phyloP scores from a whole-genome alignment of 37 sponge, comb jelly and placozoan species.

The Mnemiopsis leidyi region DNA sequence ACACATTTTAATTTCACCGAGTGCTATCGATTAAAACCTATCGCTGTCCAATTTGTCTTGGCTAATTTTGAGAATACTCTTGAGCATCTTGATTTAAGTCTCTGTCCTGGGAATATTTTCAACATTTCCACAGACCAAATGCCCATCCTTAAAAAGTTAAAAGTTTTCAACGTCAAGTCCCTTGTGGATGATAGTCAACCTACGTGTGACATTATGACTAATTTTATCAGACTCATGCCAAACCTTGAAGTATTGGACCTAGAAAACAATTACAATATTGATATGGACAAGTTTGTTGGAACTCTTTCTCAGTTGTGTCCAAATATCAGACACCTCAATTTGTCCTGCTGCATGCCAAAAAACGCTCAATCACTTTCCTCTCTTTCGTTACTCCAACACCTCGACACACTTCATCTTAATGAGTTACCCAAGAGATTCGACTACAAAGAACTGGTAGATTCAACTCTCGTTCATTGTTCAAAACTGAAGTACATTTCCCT shows the following conservation, averaged over 20 bases:
- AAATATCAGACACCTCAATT: background rate
- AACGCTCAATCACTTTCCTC: background rate
- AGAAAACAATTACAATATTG: background rate
- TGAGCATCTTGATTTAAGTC: background rate
- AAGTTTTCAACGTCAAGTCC: background rate
- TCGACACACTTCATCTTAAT: slow-evolving; percentile 1
- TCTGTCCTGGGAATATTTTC: background rate
- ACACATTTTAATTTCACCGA: background rate
- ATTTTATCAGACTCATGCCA: slow-evolving; percentile 24
- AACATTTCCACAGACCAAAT: background rate
- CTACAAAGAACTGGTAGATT: background rate
- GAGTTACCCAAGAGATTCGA: background rate
- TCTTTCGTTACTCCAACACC: background rate
- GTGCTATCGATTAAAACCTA: background rate
- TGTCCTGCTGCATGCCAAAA: background rate
- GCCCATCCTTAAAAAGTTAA: background rate
- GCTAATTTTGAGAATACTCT: background rate
- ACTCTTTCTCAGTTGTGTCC: background rate
- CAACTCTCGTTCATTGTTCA: background rate
- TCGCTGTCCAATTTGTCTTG: background rate
- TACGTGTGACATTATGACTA: background rate
- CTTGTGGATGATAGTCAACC: background rate
- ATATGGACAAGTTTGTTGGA: background rate
- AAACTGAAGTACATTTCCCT: background rate
- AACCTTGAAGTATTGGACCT: background rate